These are phyloP conservation scores for Microcebus murinus DNA, from an alignment of 2,113 vertebrate species.

Conservation along the genomic window DNA sequence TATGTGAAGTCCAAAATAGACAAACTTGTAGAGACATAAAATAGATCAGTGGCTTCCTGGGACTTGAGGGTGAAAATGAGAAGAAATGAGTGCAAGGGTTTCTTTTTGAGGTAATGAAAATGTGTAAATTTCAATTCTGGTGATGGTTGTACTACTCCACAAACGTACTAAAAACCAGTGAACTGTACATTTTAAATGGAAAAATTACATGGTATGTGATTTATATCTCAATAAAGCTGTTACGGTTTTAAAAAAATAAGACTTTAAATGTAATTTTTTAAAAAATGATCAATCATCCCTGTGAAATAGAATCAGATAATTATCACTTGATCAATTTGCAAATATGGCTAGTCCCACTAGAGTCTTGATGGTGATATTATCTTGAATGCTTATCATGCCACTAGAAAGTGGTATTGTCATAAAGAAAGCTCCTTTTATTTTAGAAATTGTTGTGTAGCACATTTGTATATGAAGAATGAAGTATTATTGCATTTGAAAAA, in stretches of 20 bases:
- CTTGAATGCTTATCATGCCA: neutral
- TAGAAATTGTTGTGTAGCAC: neutral
- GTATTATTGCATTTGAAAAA: slow-evolving; percentile 31
- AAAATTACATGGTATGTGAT: neutral
- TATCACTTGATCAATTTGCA: neutral
- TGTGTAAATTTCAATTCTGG: neutral
- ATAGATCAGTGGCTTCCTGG: neutral
- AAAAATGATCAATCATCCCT: neutral
- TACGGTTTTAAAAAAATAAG: neutral
- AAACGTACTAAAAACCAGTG: neutral
- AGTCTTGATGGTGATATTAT: neutral
- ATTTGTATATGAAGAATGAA: neutral
- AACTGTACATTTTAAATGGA: neutral
- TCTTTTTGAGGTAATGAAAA: neutral
- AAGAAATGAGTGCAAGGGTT: neutral
- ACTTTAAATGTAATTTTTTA: neutral
- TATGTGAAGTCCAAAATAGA: neutral
- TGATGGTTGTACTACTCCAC: neutral
- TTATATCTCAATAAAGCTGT: neutral
- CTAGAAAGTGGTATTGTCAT: neutral
- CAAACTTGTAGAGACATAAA: neutral
- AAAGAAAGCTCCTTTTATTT: neutral
- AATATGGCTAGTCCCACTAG: neutral
- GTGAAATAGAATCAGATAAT: neutral
- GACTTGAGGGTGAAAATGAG: neutral